Evolutionary conservation across 2,797 vertebrate genomes (phyloP).

Genomic region (Linurgus olivaceus): DNA sequence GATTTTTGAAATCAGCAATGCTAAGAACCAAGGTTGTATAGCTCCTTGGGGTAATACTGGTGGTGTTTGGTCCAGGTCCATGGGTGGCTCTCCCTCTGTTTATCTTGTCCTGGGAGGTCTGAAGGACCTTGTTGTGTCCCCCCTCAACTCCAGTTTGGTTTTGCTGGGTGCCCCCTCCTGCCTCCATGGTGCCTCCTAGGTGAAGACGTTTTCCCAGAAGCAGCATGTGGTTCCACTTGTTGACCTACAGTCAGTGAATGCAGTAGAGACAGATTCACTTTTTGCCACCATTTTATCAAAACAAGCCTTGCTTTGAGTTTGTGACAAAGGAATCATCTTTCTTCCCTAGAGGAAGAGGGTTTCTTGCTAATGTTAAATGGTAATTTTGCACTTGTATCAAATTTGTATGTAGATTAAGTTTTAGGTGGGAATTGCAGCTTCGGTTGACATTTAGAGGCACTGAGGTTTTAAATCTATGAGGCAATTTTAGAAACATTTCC

Average conservation of each 20-base stretch:
- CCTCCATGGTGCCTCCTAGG: background rate
- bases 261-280: background rate
- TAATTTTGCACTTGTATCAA: background rate
- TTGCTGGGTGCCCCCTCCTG: background rate
- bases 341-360: background rate
- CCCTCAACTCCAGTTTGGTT: background rate
- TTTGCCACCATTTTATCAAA: background rate
- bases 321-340: background rate
- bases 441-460: background rate
- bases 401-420: background rate
- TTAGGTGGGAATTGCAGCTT: background rate
- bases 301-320: background rate
- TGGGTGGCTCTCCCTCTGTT: background rate
- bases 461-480: background rate
- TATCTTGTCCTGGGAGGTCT: background rate
- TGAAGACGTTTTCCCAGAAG: background rate
- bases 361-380: background rate
- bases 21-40: background rate
- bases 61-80: background rate
- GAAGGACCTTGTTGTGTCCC: background rate
- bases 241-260: background rate
- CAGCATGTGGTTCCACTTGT: rapidly evolving
- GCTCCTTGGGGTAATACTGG: background rate
- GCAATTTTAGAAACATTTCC: background rate
- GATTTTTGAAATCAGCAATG: background rate